phyloP scores from a whole-genome alignment of 2,797 vertebrate species.

The Halcyon smyrnensis region DNA sequence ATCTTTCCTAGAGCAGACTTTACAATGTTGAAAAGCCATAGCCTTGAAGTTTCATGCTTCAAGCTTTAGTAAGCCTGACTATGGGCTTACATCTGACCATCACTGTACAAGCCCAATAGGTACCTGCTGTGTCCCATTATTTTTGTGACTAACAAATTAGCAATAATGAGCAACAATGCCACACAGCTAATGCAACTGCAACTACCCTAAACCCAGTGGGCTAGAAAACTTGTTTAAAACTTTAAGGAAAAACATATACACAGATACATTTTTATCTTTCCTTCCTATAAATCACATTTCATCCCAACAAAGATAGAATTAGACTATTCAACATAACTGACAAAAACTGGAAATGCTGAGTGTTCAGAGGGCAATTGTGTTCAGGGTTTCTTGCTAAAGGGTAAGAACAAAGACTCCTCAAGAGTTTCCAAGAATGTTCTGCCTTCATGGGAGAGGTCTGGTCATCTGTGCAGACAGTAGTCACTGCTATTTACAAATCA shows the following conservation, averaged over 20 bases:
- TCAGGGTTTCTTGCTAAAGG: neutral
- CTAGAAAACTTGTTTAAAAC: neutral
- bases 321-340: neutral
- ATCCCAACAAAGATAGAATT: neutral
- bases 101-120: neutral
- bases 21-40: accelerated
- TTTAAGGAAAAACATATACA: neutral
- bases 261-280: neutral
- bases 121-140: neutral
- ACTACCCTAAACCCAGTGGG: neutral
- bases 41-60: neutral
- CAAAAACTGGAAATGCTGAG: neutral
- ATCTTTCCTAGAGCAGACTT: neutral
- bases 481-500: neutral
- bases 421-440: neutral
- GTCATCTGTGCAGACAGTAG: neutral
- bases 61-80: neutral
- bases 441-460: neutral
- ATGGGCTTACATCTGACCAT: neutral
- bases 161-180: neutral
- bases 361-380: neutral
- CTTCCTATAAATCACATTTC: neutral
- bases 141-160: neutral
- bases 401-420: neutral
- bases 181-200: neutral